phyloP scores from a whole-genome alignment of 2,797 vertebrate genomes.

The Danio tinwini region DNA sequence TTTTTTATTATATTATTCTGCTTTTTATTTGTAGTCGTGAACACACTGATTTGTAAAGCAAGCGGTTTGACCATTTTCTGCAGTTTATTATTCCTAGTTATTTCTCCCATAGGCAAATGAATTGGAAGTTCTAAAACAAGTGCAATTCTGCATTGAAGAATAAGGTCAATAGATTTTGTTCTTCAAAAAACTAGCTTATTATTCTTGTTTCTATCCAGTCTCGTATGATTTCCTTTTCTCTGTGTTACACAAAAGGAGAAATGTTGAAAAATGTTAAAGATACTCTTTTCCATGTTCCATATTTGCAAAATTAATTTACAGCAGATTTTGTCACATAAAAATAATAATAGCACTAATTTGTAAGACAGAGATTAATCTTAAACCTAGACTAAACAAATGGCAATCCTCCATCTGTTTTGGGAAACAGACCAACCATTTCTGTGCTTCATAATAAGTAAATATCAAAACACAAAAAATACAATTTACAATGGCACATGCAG shows the following conservation, averaged over 20 bases:
- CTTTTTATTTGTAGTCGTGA: too few species aligned
- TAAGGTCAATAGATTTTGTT: not conserved
- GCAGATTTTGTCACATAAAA: too few species aligned
- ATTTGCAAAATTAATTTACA: too few species aligned
- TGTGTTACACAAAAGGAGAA: not conserved
- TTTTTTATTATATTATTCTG: too few species aligned
- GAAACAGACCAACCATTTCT: conserved; percentile 2
- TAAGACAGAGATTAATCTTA: not conserved
- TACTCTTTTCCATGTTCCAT: not conserved
- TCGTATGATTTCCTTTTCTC: not conserved
- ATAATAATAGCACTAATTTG: conserved; percentile 9
- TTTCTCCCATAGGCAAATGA: too few species aligned
- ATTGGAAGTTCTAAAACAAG: too few species aligned
- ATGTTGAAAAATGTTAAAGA: not conserved
- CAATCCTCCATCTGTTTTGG: conserved; percentile 17
- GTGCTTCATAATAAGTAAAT: not conserved
- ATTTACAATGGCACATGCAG: not conserved
- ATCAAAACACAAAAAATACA: not conserved
- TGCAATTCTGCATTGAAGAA: too few species aligned
- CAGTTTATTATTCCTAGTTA: too few species aligned
- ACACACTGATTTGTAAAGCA: too few species aligned
- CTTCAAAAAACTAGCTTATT: not conserved
- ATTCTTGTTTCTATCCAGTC: not conserved
- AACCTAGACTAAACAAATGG: conserved; percentile 17
- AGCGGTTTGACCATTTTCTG: too few species aligned